phyloP scores from a whole-genome alignment of 2,113 vertebrate genomes.

The Brachionichthys hirsutus region DNA sequence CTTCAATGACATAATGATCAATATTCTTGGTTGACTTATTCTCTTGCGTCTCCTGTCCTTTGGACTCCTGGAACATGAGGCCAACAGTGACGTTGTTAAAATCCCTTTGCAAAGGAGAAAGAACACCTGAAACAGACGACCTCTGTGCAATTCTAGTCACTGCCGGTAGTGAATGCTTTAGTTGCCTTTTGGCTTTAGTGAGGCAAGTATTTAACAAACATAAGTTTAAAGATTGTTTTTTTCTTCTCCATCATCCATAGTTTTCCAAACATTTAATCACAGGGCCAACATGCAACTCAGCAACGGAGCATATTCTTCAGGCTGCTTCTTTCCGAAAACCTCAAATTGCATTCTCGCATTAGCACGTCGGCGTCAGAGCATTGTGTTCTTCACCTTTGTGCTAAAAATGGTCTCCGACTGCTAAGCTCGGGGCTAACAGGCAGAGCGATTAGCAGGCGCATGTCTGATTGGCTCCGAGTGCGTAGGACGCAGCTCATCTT shows the following conservation, averaged over 20 bases:
- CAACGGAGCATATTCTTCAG: background rate
- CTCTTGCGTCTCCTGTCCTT: too few relatives aligned
- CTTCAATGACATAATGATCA: too few relatives aligned
- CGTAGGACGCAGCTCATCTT: conserved; percentile 59
- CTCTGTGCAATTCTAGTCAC: too few relatives aligned
- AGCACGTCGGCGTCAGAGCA: conserved; percentile 18
- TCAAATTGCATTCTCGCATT: conserved; percentile 5
- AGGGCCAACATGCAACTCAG: background rate
- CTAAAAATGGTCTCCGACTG: conserved; percentile 23
- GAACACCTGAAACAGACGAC: too few relatives aligned
- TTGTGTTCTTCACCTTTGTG: conserved; percentile 23
- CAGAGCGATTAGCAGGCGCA: conserved; percentile 55
- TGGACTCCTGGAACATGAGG: too few relatives aligned
- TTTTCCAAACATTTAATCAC: conserved; percentile 8
- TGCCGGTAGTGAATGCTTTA: too few relatives aligned
- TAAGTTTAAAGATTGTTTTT: background rate
- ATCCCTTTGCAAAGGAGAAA: too few relatives aligned
- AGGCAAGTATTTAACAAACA: background rate
- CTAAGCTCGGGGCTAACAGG: conserved; percentile 51
- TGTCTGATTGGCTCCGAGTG: conserved; percentile 62
- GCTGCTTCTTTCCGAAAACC: background rate
- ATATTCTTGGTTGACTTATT: too few relatives aligned
- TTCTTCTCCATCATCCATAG: background rate
- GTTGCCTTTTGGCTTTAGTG: too few relatives aligned
- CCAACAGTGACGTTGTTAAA: too few relatives aligned